A percentile compares a stretch with the other conserved stretches of the same genome.
Conservation (phyloP, 2,113 vertebrate genomes). For the Sylvietta virens region DNA sequence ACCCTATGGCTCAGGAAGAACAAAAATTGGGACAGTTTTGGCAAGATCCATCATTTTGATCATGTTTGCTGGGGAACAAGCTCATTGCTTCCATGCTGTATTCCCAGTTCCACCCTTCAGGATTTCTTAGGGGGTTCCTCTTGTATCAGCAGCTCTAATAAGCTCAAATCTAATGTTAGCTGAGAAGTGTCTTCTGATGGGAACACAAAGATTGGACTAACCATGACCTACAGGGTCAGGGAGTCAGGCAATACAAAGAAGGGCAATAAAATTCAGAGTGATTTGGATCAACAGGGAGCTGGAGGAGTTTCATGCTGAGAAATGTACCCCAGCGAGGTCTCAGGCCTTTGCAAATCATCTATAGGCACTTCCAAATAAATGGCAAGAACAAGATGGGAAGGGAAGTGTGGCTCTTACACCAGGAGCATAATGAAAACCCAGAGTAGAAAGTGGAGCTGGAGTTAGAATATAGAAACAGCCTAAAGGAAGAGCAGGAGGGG, state of each 20-base stretch:
- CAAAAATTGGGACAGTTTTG: slow-evolving; percentile 3
- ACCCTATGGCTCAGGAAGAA: neutral
- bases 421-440: neutral
- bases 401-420: neutral
- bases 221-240: neutral
- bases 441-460: neutral
- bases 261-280: slow-evolving; percentile 20
- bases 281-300: slow-evolving; percentile 45
- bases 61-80: neutral
- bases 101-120: neutral
- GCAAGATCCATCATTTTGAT: slow-evolving; percentile 40
- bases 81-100: neutral
- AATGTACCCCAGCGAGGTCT: neutral
- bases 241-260: neutral
- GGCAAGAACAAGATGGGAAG: neutral
- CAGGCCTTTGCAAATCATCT: neutral
- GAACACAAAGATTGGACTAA: neutral
- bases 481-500: neutral
- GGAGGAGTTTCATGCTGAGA: slow-evolving; percentile 17
- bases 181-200: slow-evolving; percentile 23
- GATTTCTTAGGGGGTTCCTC: slow-evolving; percentile 1
- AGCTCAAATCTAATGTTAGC: neutral
- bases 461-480: neutral
- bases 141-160: neutral
- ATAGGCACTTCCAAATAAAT: neutral